These are phyloP conservation scores for Lysiphlebus fabarum DNA, from an alignment of 1,140 invertebrate genomes.

Conservation along the genomic window DNA sequence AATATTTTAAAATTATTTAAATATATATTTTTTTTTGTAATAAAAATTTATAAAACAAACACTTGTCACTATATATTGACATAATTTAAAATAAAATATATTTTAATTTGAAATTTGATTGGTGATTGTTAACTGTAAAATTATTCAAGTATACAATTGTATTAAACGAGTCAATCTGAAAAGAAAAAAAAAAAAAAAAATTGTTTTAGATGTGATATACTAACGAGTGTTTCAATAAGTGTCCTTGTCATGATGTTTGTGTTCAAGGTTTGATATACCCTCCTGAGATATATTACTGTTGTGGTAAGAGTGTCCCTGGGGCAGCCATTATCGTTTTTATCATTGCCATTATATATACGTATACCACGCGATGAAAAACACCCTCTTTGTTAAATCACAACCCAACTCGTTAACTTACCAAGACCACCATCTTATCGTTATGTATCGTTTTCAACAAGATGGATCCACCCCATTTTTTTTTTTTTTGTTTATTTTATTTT, in stretches of 20 bases:
- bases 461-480: no score
- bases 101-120: no score
- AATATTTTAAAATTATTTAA: no score
- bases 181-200: no score
- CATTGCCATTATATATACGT: slow-evolving; percentile 35
- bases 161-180: slow-evolving; percentile 36
- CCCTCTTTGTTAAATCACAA: slow-evolving; percentile 28
- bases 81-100: no score
- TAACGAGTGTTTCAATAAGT: slow-evolving; percentile 43
- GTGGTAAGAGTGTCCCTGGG: slow-evolving; percentile 36
- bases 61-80: no score
- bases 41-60: no score
- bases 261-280: slow-evolving; percentile 23
- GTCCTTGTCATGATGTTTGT: slow-evolving; percentile 22
- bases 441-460: no score
- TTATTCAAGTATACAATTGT: not conserved
- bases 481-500: no score
- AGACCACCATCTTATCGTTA: not conserved
- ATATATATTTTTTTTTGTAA: no score
- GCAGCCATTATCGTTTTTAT: slow-evolving; percentile 43
- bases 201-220: slow-evolving; percentile 36
- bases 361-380: slow-evolving; percentile 17
- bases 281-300: slow-evolving; percentile 20
- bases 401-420: slow-evolving; percentile 35
- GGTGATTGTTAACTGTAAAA: no score